These are phyloP conservation scores for Apteryx owenii DNA, from an alignment of 2,113 vertebrate genomes.

Conservation along the genomic window DNA sequence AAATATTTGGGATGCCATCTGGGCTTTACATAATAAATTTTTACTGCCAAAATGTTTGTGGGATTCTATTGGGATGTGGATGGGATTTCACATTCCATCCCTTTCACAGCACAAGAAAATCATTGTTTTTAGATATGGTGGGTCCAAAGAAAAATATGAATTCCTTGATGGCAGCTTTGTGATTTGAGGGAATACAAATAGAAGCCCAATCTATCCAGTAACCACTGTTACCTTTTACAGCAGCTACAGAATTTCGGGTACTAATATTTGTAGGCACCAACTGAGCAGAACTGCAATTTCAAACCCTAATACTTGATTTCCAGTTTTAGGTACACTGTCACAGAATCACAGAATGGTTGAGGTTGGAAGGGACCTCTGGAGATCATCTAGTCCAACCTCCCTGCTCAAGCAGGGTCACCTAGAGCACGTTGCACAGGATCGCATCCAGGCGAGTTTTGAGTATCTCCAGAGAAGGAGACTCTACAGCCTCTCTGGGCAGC, in stretches of 20 bases:
- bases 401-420: too few species aligned
- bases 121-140: slow-evolving; percentile 47
- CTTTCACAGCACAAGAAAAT: slow-evolving; percentile 45
- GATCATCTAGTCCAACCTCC: too few species aligned
- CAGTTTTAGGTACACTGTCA: not conserved
- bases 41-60: slow-evolving; percentile 70
- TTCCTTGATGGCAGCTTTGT: not conserved
- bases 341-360: too few species aligned
- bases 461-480: too few species aligned
- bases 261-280: not conserved
- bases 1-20: slow-evolving; percentile 71
- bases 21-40: slow-evolving; percentile 68
- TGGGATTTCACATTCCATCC: slow-evolving; percentile 69
- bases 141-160: not conserved
- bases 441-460: too few species aligned
- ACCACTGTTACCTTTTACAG: not conserved
- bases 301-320: not conserved
- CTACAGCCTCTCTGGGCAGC: too few species aligned
- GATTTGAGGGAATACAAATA: not conserved
- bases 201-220: not conserved
- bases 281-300: not conserved
- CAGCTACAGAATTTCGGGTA: not conserved
- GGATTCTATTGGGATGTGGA: slow-evolving; percentile 67
- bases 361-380: too few species aligned
- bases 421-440: too few species aligned